Conservation (phyloP, 2,113 vertebrate species). For the Heterochromis multidens region DNA sequence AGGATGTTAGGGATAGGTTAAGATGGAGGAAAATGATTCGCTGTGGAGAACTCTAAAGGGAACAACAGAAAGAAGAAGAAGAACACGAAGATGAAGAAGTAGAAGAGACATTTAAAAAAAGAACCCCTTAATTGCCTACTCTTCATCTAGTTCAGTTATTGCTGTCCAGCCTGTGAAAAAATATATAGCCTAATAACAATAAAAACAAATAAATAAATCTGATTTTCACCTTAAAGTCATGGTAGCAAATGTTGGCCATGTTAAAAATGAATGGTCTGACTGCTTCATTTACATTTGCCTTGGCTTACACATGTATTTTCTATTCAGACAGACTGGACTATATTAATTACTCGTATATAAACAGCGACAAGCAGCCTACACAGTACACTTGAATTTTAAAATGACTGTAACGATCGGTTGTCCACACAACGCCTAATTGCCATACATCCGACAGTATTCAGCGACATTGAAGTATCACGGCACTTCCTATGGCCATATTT, state of each 20-base stretch:
- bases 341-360: not conserved
- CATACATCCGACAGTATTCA: conserved; percentile 28
- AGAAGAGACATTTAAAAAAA: not conserved
- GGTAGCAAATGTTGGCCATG: not conserved
- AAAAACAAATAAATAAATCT: not conserved
- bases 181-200: not conserved
- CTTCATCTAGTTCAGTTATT: too few relatives aligned
- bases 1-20: not conserved
- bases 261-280: not conserved
- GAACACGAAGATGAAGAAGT: not conserved
- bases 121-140: not conserved
- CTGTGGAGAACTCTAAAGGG: not conserved
- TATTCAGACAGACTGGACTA: not conserved
- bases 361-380: not conserved
- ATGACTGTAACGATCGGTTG: not conserved
- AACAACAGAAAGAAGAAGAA: not conserved
- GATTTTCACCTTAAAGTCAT: not conserved
- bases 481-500: conserved; percentile 80
- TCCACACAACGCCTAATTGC: not conserved
- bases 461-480: conserved; percentile 35
- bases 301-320: not conserved
- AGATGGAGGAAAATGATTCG: not conserved
- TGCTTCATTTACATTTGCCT: not conserved
- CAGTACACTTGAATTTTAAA: not conserved
- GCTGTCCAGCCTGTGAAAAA: not conserved